A percentile compares a stretch with the other conserved stretches of the same genome.
phyloP scores from a whole-genome alignment of 2,113 vertebrate genomes.

The Vicugna pacos region DNA sequence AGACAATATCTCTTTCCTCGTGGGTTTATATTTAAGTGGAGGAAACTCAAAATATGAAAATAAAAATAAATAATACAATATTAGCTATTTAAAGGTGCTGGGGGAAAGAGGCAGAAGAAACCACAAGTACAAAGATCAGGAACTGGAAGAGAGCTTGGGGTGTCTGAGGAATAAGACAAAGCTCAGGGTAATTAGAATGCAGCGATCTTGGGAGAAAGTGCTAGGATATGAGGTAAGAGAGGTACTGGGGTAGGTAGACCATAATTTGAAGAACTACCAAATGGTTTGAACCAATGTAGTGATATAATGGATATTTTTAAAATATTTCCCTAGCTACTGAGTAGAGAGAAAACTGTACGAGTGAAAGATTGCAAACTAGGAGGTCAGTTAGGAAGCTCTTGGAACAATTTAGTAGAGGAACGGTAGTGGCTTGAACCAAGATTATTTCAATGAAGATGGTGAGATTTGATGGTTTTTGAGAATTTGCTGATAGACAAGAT shows the following conservation, averaged over 20 bases:
- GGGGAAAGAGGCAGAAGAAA: not conserved
- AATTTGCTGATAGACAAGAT: not conserved
- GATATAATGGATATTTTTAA: not conserved
- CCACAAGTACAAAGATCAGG: not conserved
- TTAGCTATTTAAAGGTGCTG: not conserved
- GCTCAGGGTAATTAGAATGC: not conserved
- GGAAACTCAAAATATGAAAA: not conserved
- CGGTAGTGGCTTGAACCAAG: not conserved
- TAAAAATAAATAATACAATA: not conserved
- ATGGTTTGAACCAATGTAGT: not conserved
- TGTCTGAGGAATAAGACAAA: not conserved
- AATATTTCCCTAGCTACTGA: not conserved
- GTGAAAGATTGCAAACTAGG: not conserved
- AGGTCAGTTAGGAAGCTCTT: not conserved
- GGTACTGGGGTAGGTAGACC: not conserved
- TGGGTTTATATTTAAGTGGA: not conserved
- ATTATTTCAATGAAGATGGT: not conserved
- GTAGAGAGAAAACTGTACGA: not conserved
- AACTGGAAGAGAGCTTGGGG: not conserved
- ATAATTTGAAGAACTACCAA: not conserved
- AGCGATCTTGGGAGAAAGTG: not conserved
- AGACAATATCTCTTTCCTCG: not conserved
- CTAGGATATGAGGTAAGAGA: not conserved
- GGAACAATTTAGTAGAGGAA: not conserved
- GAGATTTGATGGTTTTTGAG: not conserved